These are phyloP conservation scores for Acronicta alni DNA, from an alignment of 2,888 invertebrate genomes.

Conservation along the genomic window DNA sequence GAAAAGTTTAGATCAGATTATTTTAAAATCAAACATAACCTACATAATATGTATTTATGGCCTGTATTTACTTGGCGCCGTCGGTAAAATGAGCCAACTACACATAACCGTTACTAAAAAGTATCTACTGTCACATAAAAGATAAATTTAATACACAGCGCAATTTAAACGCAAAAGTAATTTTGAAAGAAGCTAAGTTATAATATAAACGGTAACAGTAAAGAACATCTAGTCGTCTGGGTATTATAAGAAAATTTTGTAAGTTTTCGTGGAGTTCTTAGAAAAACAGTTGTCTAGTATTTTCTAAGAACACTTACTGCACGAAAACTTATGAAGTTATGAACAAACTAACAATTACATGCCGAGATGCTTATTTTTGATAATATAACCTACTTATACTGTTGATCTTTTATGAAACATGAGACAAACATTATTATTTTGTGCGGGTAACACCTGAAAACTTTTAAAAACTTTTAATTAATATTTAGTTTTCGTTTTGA, in stretches of 20 bases:
- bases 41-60: too few species aligned
- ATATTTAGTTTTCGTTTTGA: slow-evolving; percentile 34
- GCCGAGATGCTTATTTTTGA: slow-evolving; percentile 12
- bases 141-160: neutral
- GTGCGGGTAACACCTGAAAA: slow-evolving; percentile 7
- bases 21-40: too few species aligned
- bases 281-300: too few species aligned
- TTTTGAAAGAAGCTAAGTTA: neutral
- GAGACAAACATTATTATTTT: slow-evolving; percentile 20
- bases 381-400: slow-evolving; percentile 15
- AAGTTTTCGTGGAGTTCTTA: too few species aligned
- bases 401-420: slow-evolving; percentile 20
- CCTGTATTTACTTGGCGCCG: too few species aligned
- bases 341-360: slow-evolving; percentile 16
- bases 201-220: slow-evolving; percentile 12
- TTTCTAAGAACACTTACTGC: slow-evolving; percentile 13
- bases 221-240: slow-evolving; percentile 11
- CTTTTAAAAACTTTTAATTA: slow-evolving; percentile 29
- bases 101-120: neutral
- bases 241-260: slow-evolving; percentile 3
- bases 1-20: too few species aligned
- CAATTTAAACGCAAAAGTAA: slow-evolving; percentile 2
- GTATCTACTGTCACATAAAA: neutral
- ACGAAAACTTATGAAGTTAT: slow-evolving; percentile 15
- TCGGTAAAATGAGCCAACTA: neutral